Evolutionary conservation across 2,113 vertebrate species (phyloP).

Genomic region (Donacobius atricapilla): DNA sequence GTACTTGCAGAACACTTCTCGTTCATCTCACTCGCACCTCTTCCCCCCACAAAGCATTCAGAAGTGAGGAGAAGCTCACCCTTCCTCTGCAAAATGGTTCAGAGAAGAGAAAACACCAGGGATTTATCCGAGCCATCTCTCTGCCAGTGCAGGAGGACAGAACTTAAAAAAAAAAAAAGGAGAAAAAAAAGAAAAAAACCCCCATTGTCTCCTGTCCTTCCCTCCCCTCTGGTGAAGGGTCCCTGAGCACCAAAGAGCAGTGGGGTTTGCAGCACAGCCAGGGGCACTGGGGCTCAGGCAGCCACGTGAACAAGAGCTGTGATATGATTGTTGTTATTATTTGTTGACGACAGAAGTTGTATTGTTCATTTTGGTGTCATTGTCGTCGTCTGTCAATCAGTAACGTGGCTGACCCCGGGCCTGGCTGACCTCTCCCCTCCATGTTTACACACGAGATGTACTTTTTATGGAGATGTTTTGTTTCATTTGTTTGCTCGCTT

Average conservation of each 20-base stretch:
- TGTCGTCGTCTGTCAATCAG: not conserved
- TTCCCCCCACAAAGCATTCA: slow-evolving; percentile 17
- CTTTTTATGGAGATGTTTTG: not conserved
- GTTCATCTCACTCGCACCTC: slow-evolving; percentile 23
- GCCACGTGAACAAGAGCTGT: slow-evolving; percentile 39
- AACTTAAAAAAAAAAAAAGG: not conserved
- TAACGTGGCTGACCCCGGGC: slow-evolving; percentile 13
- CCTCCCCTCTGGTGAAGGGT: not conserved
- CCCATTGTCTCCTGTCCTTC: not conserved
- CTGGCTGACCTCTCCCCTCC: not conserved
- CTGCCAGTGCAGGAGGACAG: not conserved
- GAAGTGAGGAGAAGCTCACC: not conserved
- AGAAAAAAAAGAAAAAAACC: rapidly evolving
- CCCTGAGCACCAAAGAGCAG: not conserved
- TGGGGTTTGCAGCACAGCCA: not conserved
- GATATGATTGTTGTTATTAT: not conserved
- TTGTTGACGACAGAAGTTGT: not conserved
- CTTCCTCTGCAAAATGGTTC: not conserved
- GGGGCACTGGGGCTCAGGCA: not conserved
- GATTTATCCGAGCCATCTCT: not conserved
- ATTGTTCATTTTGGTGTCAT: not conserved
- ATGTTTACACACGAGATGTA: slow-evolving; percentile 52
- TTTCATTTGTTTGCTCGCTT: not conserved
- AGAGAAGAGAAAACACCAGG: not conserved
- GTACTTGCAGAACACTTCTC: not conserved